Evolutionary conservation across 2,113 vertebrate genomes (phyloP), one percentile per base, ranked within the genome.

Genomic region (Galemys pyrenaicus): DNA sequence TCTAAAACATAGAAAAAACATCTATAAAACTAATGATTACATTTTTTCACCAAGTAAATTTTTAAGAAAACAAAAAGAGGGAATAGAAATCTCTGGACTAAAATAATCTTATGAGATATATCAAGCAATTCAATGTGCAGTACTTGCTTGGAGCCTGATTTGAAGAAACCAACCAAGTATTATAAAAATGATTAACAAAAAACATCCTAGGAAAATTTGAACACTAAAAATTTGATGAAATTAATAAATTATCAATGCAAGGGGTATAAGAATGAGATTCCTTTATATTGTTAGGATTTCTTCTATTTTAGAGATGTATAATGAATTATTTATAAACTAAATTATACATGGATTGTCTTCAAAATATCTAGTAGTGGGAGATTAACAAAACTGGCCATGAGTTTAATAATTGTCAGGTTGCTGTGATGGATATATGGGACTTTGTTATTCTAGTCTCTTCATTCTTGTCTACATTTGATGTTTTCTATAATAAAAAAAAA

Each of bases 401-500:
- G 20, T 79, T 56, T 89, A 85, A 73, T 85, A 80, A 74, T 67
- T 58, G 7, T 37, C 7, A 46, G 58, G 39, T 74, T 90, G 17
- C 28, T 20, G 1, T 81, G 15, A 79, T 67, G 22, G 49, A 2
- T 65, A 65, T 37, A 4, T 28, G 19, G 30, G 35, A 92, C 7
- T 64, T 83, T 37, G 62, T 77, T 82, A 70, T 77, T 91, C 15
- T 80, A 46, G 41, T 78, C 11, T n/a, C 58, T 92, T 65, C 6
- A 49, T 9, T 41, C 89, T 67, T 80, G 35, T 86, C 49, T 68
- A 80, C 41, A 65, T 68, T 73, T 74, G 35, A 93, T 68, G 9
- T 64, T 88, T 73, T 83, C 20, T 49, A n/a, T 62, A 86, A 95
- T 74, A 56, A 93, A 93, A 67, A 79, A 92, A n/a, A 87, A 58